phyloP scores from a whole-genome alignment of 2,888 invertebrate species.

The Argyresthia goedartella region DNA sequence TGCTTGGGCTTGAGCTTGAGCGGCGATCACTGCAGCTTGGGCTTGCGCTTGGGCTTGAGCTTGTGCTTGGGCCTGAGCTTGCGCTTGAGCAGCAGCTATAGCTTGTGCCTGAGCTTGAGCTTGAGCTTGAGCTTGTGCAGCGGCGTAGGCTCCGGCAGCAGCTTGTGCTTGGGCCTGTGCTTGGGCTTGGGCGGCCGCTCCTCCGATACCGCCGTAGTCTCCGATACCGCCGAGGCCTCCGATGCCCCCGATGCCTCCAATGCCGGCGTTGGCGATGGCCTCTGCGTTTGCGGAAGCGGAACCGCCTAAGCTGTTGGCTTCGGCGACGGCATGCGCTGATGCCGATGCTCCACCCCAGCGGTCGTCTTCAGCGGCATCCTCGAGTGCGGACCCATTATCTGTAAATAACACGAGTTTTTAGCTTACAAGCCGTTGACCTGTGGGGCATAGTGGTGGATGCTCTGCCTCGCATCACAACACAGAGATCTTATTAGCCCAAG shows the following conservation, averaged over 20 bases:
- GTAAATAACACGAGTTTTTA: too few species aligned
- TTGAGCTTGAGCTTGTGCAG: background rate
- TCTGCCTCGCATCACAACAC: too few species aligned
- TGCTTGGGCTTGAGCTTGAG: background rate
- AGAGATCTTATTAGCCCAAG: too few species aligned
- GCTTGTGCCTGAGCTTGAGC: background rate
- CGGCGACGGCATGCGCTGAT: too few species aligned
- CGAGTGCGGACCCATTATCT: too few species aligned
- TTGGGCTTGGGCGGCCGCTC: background rate
- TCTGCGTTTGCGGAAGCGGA: slow-evolving; percentile 2
- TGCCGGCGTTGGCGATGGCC: slow-evolving; percentile 3
- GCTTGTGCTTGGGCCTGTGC: background rate
- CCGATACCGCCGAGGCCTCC: background rate
- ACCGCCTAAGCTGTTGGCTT: background rate
- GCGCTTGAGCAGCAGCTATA: background rate
- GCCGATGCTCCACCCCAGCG: too few species aligned
- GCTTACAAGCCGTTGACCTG: too few species aligned
- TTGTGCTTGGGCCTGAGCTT: background rate
- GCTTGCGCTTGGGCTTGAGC: slow-evolving; percentile 2
- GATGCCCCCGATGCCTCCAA: background rate
- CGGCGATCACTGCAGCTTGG: background rate
- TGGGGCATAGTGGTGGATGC: too few species aligned
- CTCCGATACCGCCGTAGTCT: background rate
- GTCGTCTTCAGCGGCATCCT: too few species aligned
- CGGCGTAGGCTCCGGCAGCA: background rate